Base-by-base conservation (phyloP, 1,140 invertebrate species). In the Solenopsis fugax region DNA sequence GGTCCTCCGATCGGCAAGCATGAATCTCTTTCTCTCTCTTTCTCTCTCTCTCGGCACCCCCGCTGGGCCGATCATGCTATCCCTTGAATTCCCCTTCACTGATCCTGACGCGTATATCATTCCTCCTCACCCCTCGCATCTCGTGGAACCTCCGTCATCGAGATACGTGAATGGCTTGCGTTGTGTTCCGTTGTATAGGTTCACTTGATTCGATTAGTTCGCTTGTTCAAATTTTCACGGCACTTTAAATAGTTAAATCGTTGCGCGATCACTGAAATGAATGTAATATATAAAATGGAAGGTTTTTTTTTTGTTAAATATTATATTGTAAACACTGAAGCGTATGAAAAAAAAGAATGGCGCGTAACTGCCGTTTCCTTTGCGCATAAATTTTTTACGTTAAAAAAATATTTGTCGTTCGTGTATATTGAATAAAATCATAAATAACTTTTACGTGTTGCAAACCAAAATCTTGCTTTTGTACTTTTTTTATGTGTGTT, bases 1-100 rank as follows among this genome's bases (percentile, higher is more conserved):
- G 72, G 13, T 52, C 62, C 45, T 9, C 37, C 54, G 54, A 9
- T 64, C 76, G 48, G 48, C 73, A 58, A 50, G 37, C 76, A 65
- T 45, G 24, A 65, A 62, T 82, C 85, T 82, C 29, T 41, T 29
- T 62, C 50, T 78, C 4, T 7, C n/a, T 69, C 48, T 41, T 5
- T 5, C 41, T 7, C 4, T 41, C n/a, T 80, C 48, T 45, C 76
- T 60, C 65, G 41, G 64, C 48, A 48, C 52, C 41, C 76, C 84
- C 50, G 75, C 84, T 80, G 75, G 41, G 73, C 16, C 84, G 60
- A 85, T 87, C 65, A n/a, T 73, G 80, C 41, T 73, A 82, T 82
- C 80, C 80, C 54, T 56, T 12, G 54, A 84, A 73, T 73, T 84
- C 80, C 69, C 56, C 69, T 21, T 75, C 80, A 54, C 9, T 69